These are phyloP conservation scores for Chanos chanos DNA, from an alignment of 2,797 vertebrate species.

Conservation along the genomic window DNA sequence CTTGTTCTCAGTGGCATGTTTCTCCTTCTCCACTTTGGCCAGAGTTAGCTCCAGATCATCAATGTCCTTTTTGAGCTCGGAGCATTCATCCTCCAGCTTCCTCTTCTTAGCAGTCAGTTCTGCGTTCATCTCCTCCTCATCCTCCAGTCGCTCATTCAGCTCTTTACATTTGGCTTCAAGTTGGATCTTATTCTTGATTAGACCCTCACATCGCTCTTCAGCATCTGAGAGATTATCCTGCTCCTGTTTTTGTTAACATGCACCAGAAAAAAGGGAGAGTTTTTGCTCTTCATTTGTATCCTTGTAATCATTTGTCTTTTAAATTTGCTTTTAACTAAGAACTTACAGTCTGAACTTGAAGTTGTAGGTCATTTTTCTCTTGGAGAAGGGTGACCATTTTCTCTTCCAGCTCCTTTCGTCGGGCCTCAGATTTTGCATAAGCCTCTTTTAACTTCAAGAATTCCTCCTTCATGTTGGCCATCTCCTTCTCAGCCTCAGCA, in stretches of 20 bases:
- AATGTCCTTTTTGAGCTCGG: constrained; percentile 86
- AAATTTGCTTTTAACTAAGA: neutral
- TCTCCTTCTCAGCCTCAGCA: constrained; percentile 71
- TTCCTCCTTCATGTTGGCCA: constrained; percentile 86
- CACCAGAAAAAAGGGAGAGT: neutral
- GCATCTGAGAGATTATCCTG: constrained; percentile 81
- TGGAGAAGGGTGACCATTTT: constrained; percentile 74
- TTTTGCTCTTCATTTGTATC: neutral
- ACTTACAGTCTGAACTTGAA: constrained; percentile 70
- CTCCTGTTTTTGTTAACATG: constrained; percentile 50
- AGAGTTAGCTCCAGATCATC: constrained; percentile 83
- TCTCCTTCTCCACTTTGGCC: constrained; percentile 89
- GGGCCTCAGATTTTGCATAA: constrained; percentile 70
- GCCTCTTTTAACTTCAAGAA: constrained; percentile 81
- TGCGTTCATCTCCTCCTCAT: constrained; percentile 82
- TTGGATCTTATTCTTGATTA: constrained; percentile 91
- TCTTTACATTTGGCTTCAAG: constrained; percentile 87
- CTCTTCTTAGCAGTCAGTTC: constrained; percentile 81
- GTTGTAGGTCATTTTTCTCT: constrained; percentile 78
- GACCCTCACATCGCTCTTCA: constrained; percentile 84
- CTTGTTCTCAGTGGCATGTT: constrained; percentile 89
- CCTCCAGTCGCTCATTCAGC: constrained; percentile 67
- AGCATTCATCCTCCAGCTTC: constrained; percentile 84
- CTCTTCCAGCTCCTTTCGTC: constrained; percentile 75
- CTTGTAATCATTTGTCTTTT: neutral